These are phyloP conservation scores for Psilopsiagon aymara DNA, from an alignment of 2,113 vertebrate genomes.

Conservation along the genomic window DNA sequence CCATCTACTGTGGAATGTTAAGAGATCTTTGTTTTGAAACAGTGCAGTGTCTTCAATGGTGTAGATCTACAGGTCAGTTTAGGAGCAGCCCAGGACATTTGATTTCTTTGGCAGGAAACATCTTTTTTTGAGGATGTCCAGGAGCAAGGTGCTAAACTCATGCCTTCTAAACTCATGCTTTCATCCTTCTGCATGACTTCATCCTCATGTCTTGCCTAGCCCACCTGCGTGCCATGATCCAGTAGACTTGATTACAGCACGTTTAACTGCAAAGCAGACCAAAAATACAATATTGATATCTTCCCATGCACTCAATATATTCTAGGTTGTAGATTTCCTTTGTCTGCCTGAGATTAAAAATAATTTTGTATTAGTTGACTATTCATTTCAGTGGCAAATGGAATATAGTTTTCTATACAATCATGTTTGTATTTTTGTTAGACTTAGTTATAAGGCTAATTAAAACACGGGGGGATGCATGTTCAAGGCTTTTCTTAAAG, in stretches of 20 bases:
- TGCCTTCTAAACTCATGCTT: neutral
- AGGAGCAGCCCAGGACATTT: neutral
- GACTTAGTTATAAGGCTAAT: neutral
- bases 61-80: neutral
- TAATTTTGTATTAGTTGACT: neutral
- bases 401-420: neutral
- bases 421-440: neutral
- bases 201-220: neutral
- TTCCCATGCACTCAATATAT: neutral
- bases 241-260: neutral
- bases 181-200: neutral
- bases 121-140: slow-evolving; percentile 6
- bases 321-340: neutral
- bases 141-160: slow-evolving; percentile 15
- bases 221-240: neutral
- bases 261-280: accelerated
- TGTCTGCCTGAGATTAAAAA: neutral
- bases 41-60: neutral
- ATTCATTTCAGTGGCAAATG: neutral
- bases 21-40: slow-evolving; percentile 30
- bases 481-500: neutral
- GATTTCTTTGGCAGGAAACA: neutral
- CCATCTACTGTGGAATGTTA: neutral
- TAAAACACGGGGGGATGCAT: neutral
- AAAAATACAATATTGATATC: neutral